Base-by-base conservation (phyloP, 2,797 vertebrate genomes). In the Xerus rutilus region DNA sequence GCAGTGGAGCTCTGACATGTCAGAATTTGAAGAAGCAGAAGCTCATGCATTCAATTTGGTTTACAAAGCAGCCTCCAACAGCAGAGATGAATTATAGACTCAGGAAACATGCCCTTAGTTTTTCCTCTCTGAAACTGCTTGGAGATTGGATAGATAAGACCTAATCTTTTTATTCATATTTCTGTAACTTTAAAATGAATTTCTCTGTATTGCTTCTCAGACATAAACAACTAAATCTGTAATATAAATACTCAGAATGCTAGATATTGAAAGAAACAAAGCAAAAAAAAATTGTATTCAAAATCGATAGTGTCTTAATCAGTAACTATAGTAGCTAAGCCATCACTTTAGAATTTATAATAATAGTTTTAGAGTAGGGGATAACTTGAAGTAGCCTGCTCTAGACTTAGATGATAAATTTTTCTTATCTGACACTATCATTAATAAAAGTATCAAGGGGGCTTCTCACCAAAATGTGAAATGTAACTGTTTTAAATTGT, bases 121-220 rank as follows among this genome's bases (percentile, higher is more conserved):
- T 21, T 72, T 93, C 39, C 72, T 39, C 17, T 88, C 5, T 81
- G 85, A 94, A 94, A 82, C 23, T 69, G 18, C 30, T 79, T 88
- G 30, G 49, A 93, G 47, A 32, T 65, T 32, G 14, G 43, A 59
- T 20, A 32, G 45, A 69, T 65, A 54, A 86, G 18, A 86, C 0
- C 18, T 79, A 83, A 85, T 89, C n/a, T 92, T 91, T 81, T 79
- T 84, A 69, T 65, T 89, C 30, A 69, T 49, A n/a, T 52, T 86
- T 96, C 89, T 83, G 14, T 92, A 82, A 85, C 32, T 95, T 90
- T 74, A 88, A 93, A 96, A 91, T 92, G 8, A 87, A 88, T 92
- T 96, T 86, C 57, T 92, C 17, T 91, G 35, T 86, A 20, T 9
- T 82, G 23, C 25, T 82, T 84, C 78, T 96, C n/a, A 93, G 54